Base-by-base conservation (phyloP, 1,140 invertebrate species). In the Adelges cooleyi region DNA sequence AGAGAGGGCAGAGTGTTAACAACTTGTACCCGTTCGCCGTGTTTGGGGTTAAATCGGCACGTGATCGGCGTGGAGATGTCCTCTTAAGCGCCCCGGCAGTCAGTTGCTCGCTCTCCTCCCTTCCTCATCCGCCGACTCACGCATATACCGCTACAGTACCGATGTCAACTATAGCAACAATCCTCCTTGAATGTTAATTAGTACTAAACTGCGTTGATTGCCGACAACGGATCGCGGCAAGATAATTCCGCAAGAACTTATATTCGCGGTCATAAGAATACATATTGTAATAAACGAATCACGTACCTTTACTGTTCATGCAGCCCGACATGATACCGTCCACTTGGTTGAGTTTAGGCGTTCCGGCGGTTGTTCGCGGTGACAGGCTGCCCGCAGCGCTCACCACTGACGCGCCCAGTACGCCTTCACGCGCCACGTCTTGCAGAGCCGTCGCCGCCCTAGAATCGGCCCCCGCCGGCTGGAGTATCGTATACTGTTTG, bases 401-500 rank as follows among this genome's bases (percentile, higher is more conserved):
- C 48, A 87, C 83, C 1, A 86, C 80, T 6, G 86, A 77, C 33
- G 81, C 82, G 70, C 77, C 80, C 2, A 82, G 77, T 25, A 84
- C 82, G 40, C 82, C 83, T 66, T 85, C 83, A 15, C 84, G 73
- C 8, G 84, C 82, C 38, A 80, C 78, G 71, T 89, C 87, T 71
- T 89, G 86, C 51, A 89, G 80, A 0, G 86, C 86, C 18, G 83
- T 86, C 1, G 86, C 86, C 0, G 86, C 86, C 29, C 86, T 80
- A 5, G 86, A 89, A 2, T 85, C 84, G 0, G 82, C 79, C 15
- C 83, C 84, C 9, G 87, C 87, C 1, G 87, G 87, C 72, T 90
- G 88, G 17, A 90, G 76, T 52, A 89, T 87, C 15, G 87, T 90
- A 70, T 90, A 90, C 70, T 90, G 87, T 74, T 89, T 81, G 67